Conservation (phyloP, 2,888 invertebrate species). For the Augochlorella aurata region DNA sequence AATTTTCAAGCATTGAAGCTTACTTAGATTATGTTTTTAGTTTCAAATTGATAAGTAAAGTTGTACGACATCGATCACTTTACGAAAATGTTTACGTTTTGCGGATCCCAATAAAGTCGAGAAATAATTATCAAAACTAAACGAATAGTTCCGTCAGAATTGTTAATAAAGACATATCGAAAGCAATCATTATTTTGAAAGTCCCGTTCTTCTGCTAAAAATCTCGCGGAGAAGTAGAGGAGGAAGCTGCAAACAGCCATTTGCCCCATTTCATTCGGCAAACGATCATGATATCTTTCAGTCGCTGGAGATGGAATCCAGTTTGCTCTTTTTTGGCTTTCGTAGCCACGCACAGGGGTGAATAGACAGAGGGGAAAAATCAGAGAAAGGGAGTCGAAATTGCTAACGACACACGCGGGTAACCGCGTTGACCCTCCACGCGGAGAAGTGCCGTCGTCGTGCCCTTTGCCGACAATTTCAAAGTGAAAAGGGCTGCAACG, state of each 20-base stretch:
- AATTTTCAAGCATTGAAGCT: too few relatives aligned
- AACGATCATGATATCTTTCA: slow-evolving; percentile 4
- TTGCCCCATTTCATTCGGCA: neutral
- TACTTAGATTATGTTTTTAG: too few relatives aligned
- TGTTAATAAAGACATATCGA: neutral
- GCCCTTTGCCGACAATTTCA: slow-evolving; percentile 57
- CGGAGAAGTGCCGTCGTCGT: slow-evolving; percentile 50
- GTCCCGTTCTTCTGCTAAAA: neutral
- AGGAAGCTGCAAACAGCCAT: neutral
- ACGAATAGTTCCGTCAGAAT: too few relatives aligned
- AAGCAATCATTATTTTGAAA: neutral
- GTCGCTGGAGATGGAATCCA: neutral
- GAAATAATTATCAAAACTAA: too few relatives aligned
- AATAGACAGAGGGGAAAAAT: slow-evolving; percentile 41
- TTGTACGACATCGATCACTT: too few relatives aligned
- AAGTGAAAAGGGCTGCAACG: slow-evolving; percentile 60
- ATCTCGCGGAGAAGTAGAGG: neutral
- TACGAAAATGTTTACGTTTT: too few relatives aligned
- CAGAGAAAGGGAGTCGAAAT: slow-evolving; percentile 58
- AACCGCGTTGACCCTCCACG: slow-evolving; percentile 55
- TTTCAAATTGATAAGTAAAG: too few relatives aligned
- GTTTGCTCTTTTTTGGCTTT: slow-evolving; percentile 35
- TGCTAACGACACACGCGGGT: slow-evolving; percentile 60
- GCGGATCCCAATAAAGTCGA: too few relatives aligned
- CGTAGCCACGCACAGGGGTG: slow-evolving; percentile 38